Evolutionary conservation across 1,140 invertebrate species (phyloP).

Genomic region (Drosophila nebulosa): DNA sequence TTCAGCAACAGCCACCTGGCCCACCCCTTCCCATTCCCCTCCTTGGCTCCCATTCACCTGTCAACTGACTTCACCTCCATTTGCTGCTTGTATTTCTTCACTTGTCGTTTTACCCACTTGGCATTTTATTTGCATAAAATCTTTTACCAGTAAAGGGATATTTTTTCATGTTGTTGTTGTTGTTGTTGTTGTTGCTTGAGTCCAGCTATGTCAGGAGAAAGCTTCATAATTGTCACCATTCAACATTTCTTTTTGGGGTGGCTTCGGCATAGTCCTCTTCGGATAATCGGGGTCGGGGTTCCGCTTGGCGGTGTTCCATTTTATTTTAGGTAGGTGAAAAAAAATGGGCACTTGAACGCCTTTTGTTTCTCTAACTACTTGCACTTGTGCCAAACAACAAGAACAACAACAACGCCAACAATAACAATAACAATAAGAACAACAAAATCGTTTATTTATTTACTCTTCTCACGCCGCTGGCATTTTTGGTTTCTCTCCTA

Average conservation of each 20-base stretch:
- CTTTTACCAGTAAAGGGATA: constrained; percentile 43
- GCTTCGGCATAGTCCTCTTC: not conserved
- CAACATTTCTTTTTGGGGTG: not conserved
- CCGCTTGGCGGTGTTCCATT: constrained; percentile 4
- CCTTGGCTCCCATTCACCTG: not conserved
- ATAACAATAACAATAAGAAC: too few relatives aligned
- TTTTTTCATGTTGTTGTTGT: constrained; percentile 22
- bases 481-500: not conserved
- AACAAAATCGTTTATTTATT: constrained; percentile 1
- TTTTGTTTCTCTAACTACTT: constrained; percentile 1
- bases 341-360: not conserved
- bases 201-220: constrained; percentile 16
- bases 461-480: not conserved
- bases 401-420: too few relatives aligned
- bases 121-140: constrained; percentile 74
- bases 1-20: constrained; percentile 27
- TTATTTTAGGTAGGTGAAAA: not conserved
- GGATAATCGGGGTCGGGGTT: not conserved
- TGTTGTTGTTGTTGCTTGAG: constrained; percentile 21
- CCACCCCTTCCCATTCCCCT: not conserved
- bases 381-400: too few relatives aligned
- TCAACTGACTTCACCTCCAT: constrained; percentile 39
- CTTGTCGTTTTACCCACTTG: constrained; percentile 31
- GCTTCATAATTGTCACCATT: constrained; percentile 44
- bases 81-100: constrained; percentile 46